A percentile compares a stretch with the other conserved stretches of the same genome.
phyloP scores from a whole-genome alignment of 2,797 vertebrate species.

The Neostethus bicornis region DNA sequence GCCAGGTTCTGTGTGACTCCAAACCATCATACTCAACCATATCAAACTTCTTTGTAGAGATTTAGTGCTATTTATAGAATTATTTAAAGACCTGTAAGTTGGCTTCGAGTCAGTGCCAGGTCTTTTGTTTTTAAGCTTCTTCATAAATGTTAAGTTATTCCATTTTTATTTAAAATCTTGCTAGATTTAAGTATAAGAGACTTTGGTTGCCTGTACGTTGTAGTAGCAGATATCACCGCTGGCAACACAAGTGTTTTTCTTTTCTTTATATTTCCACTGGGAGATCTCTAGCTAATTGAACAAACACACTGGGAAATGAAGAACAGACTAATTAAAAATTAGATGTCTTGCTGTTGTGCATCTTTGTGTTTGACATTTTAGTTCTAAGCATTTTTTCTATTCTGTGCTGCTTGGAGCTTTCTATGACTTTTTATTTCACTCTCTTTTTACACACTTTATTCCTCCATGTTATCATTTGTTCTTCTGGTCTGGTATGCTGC shows the following conservation, averaged over 20 bases:
- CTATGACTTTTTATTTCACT: slow-evolving; percentile 16
- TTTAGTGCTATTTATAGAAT: slow-evolving; percentile 1
- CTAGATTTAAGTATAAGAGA: slow-evolving; percentile 4
- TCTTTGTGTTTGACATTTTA: slow-evolving; percentile 37
- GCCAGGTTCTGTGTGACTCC: no score
- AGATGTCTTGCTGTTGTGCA: slow-evolving; percentile 62
- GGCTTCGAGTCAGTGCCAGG: not conserved
- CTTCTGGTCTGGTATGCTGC: slow-evolving; percentile 18
- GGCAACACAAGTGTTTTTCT: slow-evolving; percentile 33
- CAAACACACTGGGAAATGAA: slow-evolving; percentile 59
- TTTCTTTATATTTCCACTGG: slow-evolving; percentile 22
- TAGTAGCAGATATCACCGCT: not conserved
- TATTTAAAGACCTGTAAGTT: not conserved
- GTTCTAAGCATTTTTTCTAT: slow-evolving; percentile 8
- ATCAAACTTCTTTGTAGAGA: not conserved
- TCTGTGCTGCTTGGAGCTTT: slow-evolving; percentile 27
- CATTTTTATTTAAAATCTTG: not conserved
- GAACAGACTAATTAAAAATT: slow-evolving; percentile 66
- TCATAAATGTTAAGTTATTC: not conserved
- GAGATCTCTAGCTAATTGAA: slow-evolving; percentile 55
- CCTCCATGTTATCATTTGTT: slow-evolving; percentile 10
- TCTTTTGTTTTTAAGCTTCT: not conserved
- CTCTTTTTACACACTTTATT: not conserved
- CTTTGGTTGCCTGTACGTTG: not conserved
- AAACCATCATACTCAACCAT: not conserved